A percentile compares a stretch with the other conserved stretches of the same genome.
Conservation (phyloP, 2,797 vertebrate species). For the Acomys russatus region DNA sequence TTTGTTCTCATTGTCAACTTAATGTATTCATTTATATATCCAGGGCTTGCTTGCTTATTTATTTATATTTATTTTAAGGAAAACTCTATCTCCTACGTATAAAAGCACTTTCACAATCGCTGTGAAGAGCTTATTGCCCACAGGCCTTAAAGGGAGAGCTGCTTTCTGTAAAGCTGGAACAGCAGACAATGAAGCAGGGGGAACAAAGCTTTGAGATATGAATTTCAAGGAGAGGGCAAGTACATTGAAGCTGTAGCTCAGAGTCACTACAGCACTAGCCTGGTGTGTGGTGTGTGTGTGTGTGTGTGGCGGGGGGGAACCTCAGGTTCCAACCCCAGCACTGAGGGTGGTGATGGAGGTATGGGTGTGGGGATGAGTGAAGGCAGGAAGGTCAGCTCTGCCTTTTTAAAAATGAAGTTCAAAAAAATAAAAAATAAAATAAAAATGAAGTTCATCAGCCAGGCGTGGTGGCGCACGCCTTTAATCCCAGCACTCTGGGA, state of each 20-base stretch:
- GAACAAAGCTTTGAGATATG: background rate
- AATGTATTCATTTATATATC: constrained; percentile 38
- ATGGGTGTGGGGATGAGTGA: background rate
- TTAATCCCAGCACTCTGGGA: no score
- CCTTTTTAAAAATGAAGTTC: background rate
- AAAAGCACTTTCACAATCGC: background rate
- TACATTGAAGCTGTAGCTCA: background rate
- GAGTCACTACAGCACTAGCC: no score
- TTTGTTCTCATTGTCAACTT: constrained; percentile 44
- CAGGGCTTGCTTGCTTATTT: background rate
- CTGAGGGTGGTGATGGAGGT: no score
- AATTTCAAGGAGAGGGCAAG: background rate
- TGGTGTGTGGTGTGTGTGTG: no score
- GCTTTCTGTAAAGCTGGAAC: background rate
- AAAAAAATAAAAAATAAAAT: no score
- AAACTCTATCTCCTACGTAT: background rate
- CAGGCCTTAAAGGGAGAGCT: background rate
- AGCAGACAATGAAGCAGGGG: background rate
- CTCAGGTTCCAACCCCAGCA: background rate
- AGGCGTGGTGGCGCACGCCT: no score
- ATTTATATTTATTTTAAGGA: background rate
- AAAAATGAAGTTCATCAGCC: background rate
- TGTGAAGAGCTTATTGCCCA: background rate
- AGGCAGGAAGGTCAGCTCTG: background rate
- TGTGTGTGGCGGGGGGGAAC: no score